phyloP scores from a whole-genome alignment of 2,797 vertebrate species.

The Neosilurus hyrtlii region DNA sequence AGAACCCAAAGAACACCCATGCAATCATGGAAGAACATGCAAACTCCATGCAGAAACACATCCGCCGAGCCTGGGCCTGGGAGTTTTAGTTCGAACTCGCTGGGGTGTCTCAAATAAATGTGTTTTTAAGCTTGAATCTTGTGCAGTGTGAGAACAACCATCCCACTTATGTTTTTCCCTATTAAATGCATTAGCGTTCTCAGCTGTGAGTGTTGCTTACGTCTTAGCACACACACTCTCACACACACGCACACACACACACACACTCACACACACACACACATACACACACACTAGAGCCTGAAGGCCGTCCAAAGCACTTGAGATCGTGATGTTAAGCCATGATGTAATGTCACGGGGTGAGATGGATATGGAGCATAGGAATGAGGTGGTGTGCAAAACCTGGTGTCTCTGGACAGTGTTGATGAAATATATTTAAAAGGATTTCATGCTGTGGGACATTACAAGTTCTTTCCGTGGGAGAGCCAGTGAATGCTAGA shows the following conservation, averaged over 20 bases:
- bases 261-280: background rate
- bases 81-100: background rate
- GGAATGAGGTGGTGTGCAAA: background rate
- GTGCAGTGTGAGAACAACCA: background rate
- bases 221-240: background rate
- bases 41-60: no score
- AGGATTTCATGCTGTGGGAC: background rate
- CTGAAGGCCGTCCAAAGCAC: background rate
- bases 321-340: constrained; percentile 18
- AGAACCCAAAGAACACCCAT: no score
- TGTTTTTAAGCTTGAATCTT: background rate
- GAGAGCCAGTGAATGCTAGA: background rate
- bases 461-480: background rate
- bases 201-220: background rate
- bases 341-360: constrained; percentile 17
- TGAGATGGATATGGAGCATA: background rate
- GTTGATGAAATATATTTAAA: background rate
- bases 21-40: no score
- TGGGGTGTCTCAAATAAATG: constrained; percentile 1
- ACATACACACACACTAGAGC: background rate
- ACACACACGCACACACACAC: no score
- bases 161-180: background rate
- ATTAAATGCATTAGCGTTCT: constrained; percentile 5
- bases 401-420: background rate
- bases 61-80: no score